A percentile compares a stretch with the other conserved stretches of the same genome.
Evolutionary conservation across 1,140 invertebrate genomes (phyloP).

Genomic region (Sesamia nonagrioides): DNA sequence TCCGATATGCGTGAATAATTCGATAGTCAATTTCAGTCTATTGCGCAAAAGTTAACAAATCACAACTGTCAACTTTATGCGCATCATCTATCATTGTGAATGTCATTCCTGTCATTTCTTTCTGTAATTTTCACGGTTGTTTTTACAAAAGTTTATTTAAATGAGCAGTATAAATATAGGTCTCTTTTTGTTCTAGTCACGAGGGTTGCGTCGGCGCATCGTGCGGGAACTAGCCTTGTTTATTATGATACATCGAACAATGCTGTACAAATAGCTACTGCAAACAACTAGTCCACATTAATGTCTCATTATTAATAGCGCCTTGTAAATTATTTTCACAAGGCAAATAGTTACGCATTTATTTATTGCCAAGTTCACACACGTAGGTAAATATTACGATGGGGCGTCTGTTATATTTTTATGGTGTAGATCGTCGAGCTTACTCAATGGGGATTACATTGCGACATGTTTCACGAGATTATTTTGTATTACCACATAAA

Average conservation of each 20-base stretch:
- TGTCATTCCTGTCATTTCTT: constrained; percentile 49
- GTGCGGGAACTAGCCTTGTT: constrained; percentile 72
- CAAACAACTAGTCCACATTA: constrained; percentile 43
- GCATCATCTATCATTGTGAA: constrained; percentile 32
- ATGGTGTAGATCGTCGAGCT: constrained; percentile 4
- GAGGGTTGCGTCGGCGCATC: constrained; percentile 60
- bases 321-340: constrained; percentile 47
- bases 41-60: constrained; percentile 20
- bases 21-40: not conserved
- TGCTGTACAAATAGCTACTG: constrained; percentile 45
- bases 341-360: constrained; percentile 37
- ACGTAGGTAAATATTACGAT: constrained; percentile 14
- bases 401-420: not conserved
- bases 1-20: constrained; percentile 11
- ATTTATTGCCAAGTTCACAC: constrained; percentile 35
- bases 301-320: constrained; percentile 48
- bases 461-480: constrained; percentile 49
- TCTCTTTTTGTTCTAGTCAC: constrained; percentile 60
- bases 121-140: constrained; percentile 46
- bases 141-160: constrained; percentile 44
- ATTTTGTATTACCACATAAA: constrained; percentile 44
- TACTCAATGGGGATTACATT: constrained; percentile 17
- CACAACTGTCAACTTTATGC: constrained; percentile 33
- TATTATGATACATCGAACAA: constrained; percentile 48
- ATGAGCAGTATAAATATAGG: constrained; percentile 48